A percentile compares a stretch with the other conserved stretches of the same genome.
Conservation (phyloP, 1,140 invertebrate genomes). For the Orussus abietinus region DNA sequence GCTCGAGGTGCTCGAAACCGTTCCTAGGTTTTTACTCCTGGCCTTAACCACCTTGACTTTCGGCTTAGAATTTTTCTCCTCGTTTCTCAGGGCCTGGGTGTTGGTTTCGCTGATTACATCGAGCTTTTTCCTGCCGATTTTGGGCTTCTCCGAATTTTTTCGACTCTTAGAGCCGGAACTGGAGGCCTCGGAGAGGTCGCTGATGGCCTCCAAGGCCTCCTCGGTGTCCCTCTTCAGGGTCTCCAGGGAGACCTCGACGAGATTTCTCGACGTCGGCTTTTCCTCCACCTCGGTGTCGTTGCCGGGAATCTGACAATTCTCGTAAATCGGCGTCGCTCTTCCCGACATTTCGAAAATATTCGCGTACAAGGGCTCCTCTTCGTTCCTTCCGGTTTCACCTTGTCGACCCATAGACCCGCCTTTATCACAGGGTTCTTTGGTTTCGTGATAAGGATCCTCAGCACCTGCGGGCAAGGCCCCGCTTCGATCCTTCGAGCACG, state of each 20-base stretch:
- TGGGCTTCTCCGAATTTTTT: too few relatives aligned
- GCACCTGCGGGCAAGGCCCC: neutral
- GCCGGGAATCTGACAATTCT: conserved; percentile 16
- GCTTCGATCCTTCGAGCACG: neutral
- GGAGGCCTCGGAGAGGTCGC: too few relatives aligned
- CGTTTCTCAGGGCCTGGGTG: too few relatives aligned
- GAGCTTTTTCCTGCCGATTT: too few relatives aligned
- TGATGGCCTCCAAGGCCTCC: neutral
- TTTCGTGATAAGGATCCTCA: conserved; percentile 1
- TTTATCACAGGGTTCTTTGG: conserved; percentile 24
- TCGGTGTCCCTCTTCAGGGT: neutral
- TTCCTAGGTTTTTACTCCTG: too few relatives aligned
- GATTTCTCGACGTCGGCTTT: too few relatives aligned
- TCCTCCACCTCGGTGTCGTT: too few relatives aligned
- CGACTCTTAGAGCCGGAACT: too few relatives aligned
- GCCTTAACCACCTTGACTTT: too few relatives aligned
- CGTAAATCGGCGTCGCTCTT: conserved; percentile 16
- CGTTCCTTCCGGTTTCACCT: conserved; percentile 4
- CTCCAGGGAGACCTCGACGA: neutral
- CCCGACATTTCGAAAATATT: conserved; percentile 14
- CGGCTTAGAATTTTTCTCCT: too few relatives aligned
- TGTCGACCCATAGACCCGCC: conserved; percentile 10
- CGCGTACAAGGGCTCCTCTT: conserved; percentile 15
- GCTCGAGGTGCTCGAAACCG: too few relatives aligned
- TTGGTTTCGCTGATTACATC: too few relatives aligned